phyloP scores from a whole-genome alignment of 2,797 vertebrate species.

The Dicrostonyx torquatus region DNA sequence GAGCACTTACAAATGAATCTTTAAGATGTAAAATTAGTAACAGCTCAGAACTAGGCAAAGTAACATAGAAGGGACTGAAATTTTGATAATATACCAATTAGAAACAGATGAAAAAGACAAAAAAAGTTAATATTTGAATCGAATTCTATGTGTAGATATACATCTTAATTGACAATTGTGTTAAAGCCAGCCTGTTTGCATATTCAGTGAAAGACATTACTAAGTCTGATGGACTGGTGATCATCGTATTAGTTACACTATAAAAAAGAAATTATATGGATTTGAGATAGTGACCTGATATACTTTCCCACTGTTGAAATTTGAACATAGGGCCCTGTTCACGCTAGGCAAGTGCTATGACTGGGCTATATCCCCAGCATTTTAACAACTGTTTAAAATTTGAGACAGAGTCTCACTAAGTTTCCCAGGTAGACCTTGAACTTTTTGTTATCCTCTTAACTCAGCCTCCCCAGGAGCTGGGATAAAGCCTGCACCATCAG shows the following conservation, averaged over 20 bases:
- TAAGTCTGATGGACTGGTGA: not conserved
- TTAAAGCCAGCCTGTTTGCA: not conserved
- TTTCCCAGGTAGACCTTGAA: not conserved
- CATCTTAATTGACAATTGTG: not conserved
- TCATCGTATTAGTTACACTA: not conserved
- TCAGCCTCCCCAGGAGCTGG: not conserved
- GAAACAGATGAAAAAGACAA: not conserved
- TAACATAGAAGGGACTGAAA: conserved; percentile 5
- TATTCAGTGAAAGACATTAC: conserved; percentile 43
- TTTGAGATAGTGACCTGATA: not conserved
- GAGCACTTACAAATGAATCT: not conserved
- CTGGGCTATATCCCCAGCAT: not conserved
- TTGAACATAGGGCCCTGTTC: not conserved
- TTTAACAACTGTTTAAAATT: not conserved
- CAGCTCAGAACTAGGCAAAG: conserved; percentile 22
- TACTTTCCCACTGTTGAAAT: not conserved
- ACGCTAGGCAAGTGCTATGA: not conserved
- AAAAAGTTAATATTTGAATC: conserved; percentile 21
- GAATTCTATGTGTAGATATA: conserved; percentile 8
- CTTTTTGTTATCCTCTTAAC: not conserved
- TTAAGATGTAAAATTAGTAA: conserved; percentile 47
- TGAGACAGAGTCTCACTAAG: not conserved
- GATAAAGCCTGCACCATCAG: not conserved
- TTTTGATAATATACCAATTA: conserved; percentile 39
- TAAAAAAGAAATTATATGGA: conserved; percentile 5